A percentile compares a stretch with the other conserved stretches of the same genome.
phyloP scores from a whole-genome alignment of 2,797 vertebrate genomes.

The Mormyrops attenuatus region DNA sequence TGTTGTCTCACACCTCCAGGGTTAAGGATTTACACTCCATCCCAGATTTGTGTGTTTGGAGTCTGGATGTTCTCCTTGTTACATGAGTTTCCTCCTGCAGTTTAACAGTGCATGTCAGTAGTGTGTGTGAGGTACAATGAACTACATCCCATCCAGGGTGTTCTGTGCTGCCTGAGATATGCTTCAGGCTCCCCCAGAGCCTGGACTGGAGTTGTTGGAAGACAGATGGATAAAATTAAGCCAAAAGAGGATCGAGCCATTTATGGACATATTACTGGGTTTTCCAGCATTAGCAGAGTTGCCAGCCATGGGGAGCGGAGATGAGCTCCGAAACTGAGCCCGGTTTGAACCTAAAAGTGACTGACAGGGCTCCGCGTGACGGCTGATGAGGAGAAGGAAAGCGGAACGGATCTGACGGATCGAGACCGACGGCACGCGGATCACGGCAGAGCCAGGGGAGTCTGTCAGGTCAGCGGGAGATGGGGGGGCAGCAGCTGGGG shows the following conservation, averaged over 20 bases:
- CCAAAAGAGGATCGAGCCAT: background rate
- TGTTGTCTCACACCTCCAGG: background rate
- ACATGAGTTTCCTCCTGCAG: background rate
- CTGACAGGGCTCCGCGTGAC: background rate
- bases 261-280: background rate
- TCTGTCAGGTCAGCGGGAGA: background rate
- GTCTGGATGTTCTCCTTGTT: background rate
- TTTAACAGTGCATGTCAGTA: background rate
- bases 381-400: background rate
- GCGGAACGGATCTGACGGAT: slow-evolving; percentile 6
- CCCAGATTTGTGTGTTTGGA: background rate
- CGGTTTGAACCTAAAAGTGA: background rate
- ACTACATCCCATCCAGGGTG: background rate
- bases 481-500: background rate
- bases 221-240: background rate
- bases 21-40: background rate
- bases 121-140: background rate
- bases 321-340: background rate
- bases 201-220: background rate
- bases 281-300: background rate
- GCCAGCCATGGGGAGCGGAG: no score
- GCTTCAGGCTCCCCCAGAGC: background rate
- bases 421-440: background rate
- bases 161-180: background rate
- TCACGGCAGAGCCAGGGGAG: background rate